Base-by-base conservation (phyloP, 2,113 vertebrate species). In the Reinhardtius hippoglossoides region DNA sequence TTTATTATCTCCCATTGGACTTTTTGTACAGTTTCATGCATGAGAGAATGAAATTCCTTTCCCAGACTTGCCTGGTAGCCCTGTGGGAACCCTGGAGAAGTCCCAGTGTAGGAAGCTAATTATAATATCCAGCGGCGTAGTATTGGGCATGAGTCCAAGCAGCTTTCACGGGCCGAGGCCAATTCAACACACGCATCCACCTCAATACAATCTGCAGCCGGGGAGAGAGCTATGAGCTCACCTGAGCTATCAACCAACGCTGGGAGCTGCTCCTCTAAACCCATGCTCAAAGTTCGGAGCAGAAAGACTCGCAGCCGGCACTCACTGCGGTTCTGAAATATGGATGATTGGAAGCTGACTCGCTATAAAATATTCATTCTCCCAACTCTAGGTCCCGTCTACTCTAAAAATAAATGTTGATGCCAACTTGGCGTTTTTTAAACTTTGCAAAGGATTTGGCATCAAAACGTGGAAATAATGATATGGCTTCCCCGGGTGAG, bases 91-190 rank as follows among this genome's bases (percentile, higher is more conserved):
- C 50, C 67, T 50, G 83, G 64, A 35, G 21, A 50, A 71, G 50
- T 69, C 65, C 44, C 54, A 70, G 55, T 37, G 40, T 68, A 42
- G 71, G 70, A 44, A 67, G 79, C 76, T 81, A 59, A 85, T 87
- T 89, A 73, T 78, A 80, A 87, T 75, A 78, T 55, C 42, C 76
- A 73, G 80, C 63, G 81, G 80, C 37, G 55, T 83, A 81, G 67
- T 73, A 76, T 46, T 64, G 76, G 76, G 84, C 85, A 60, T 15
- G 35, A 0, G 67, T 75, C 80, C 84, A 89, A 71, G 55, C 42
- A 46, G 67, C 5, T 66, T 74, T 62, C 59, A 35, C 64, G 50
- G 48, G 78, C 65, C 15, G 40, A 56, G 31, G 73, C 81, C 78
- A 78, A 79, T 68, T 79, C 73, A 61, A 54, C 40, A 10, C 59